phyloP scores from a whole-genome alignment of 2,797 vertebrate genomes.

The Pelobates cultripes region DNA sequence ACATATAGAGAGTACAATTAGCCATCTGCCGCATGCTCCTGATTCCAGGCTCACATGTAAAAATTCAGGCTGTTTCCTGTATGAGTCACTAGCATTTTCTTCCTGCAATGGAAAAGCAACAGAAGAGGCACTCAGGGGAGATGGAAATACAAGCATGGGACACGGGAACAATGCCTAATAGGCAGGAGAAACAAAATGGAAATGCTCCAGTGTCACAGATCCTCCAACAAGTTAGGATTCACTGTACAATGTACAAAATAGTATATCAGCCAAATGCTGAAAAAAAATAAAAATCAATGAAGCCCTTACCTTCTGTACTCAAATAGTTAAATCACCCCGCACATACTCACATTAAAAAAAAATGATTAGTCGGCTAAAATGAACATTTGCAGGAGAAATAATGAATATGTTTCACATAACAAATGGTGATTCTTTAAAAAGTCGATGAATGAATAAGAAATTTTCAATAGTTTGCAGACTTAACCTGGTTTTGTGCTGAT shows the following conservation, averaged over 20 bases:
- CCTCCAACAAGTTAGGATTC: background rate
- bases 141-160: background rate
- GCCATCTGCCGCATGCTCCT: slow-evolving; percentile 37
- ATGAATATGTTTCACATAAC: too few relatives aligned
- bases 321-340: too few relatives aligned
- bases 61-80: slow-evolving; percentile 35
- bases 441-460: too few relatives aligned
- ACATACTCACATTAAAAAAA: too few relatives aligned
- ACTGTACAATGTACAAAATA: background rate
- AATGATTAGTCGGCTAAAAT: too few relatives aligned
- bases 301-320: too few relatives aligned
- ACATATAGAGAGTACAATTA: slow-evolving; percentile 14
- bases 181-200: background rate
- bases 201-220: background rate
- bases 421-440: too few relatives aligned
- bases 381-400: too few relatives aligned
- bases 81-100: slow-evolving; percentile 42
- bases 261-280: too few relatives aligned
- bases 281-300: too few relatives aligned
- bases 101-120: slow-evolving; percentile 33
- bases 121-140: slow-evolving; percentile 29
- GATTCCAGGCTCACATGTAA: slow-evolving; percentile 1
- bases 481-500: too few relatives aligned
- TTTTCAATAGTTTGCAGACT: too few relatives aligned
- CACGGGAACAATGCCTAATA: slow-evolving; percentile 20